phyloP scores from a whole-genome alignment of 2,888 invertebrate genomes.

The Drosophila rubida region DNA sequence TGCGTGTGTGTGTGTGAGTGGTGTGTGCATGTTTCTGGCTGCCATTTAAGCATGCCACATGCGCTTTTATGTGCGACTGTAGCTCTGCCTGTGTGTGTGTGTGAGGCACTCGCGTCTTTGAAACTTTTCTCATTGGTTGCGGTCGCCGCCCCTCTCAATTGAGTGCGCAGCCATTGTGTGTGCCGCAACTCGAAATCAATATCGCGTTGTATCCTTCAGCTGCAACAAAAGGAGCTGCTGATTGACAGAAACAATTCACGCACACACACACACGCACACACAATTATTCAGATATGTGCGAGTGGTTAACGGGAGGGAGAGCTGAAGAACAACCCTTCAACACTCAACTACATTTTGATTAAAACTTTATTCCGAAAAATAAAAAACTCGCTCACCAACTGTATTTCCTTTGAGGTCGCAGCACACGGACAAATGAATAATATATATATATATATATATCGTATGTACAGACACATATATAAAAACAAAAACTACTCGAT shows the following conservation, averaged over 20 bases:
- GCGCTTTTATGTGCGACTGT: constrained; percentile 28
- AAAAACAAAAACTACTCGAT: constrained; percentile 67
- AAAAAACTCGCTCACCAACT: constrained; percentile 30
- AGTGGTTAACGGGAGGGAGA: constrained; percentile 14
- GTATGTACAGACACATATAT: constrained; percentile 18
- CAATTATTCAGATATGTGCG: background rate
- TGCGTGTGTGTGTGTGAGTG: constrained; percentile 26
- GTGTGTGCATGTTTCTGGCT: constrained; percentile 23
- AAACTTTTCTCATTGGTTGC: constrained; percentile 75
- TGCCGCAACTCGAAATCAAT: constrained; percentile 74
- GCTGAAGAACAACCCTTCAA: constrained; percentile 71
- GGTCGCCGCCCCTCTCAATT: constrained; percentile 30
- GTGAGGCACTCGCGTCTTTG: constrained; percentile 51
- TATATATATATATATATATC: background rate
- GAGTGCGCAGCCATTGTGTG: constrained; percentile 58
- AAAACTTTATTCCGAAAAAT: constrained; percentile 66
- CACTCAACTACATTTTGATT: constrained; percentile 80
- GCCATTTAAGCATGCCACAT: constrained; percentile 37
- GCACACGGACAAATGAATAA: constrained; percentile 34
- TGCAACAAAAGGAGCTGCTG: constrained; percentile 77
- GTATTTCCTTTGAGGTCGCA: constrained; percentile 67
- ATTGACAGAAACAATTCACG: constrained; percentile 79
- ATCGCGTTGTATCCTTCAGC: constrained; percentile 79
- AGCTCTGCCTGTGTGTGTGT: constrained; percentile 18
- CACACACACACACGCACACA: constrained; percentile 30